These are phyloP conservation scores for Oreochromis tanganicae DNA, from an alignment of 2,113 vertebrate species.

Conservation along the genomic window DNA sequence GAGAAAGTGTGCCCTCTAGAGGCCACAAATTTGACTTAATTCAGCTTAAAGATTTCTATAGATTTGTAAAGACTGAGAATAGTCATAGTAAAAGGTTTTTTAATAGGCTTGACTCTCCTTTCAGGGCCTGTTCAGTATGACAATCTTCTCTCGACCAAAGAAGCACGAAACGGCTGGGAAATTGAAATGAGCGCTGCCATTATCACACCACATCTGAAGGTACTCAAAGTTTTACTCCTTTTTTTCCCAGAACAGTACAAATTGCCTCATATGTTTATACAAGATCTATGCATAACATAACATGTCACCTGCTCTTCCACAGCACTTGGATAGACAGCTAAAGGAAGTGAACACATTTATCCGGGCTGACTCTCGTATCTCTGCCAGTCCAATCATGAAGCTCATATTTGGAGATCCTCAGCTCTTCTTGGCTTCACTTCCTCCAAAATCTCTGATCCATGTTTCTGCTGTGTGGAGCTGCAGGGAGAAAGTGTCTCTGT, in stretches of 20 bases:
- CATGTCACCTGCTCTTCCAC: not conserved
- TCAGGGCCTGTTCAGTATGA: constrained; percentile 67
- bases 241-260: not conserved
- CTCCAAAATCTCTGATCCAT: constrained; percentile 70
- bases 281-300: not conserved
- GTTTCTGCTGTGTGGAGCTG: constrained; percentile 85
- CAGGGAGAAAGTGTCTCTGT: constrained; percentile 77
- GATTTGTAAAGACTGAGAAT: not conserved
- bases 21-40: not conserved
- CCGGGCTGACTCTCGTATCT: constrained; percentile 78
- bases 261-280: not conserved
- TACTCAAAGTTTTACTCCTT: constrained; percentile 22
- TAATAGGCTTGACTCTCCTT: not conserved
- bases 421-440: constrained; percentile 74
- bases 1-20: not conserved
- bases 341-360: constrained; percentile 71
- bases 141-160: constrained; percentile 71
- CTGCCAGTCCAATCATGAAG: constrained; percentile 78
- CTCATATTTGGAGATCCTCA: constrained; percentile 79
- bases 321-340: constrained; percentile 80
- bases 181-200: constrained; percentile 54
- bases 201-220: constrained; percentile 77
- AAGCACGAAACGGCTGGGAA: constrained; percentile 86
- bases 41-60: not conserved
- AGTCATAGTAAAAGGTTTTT: not conserved